Evolutionary conservation across 1,140 invertebrate species (phyloP).

Genomic region (Globodera rostochiensis): DNA sequence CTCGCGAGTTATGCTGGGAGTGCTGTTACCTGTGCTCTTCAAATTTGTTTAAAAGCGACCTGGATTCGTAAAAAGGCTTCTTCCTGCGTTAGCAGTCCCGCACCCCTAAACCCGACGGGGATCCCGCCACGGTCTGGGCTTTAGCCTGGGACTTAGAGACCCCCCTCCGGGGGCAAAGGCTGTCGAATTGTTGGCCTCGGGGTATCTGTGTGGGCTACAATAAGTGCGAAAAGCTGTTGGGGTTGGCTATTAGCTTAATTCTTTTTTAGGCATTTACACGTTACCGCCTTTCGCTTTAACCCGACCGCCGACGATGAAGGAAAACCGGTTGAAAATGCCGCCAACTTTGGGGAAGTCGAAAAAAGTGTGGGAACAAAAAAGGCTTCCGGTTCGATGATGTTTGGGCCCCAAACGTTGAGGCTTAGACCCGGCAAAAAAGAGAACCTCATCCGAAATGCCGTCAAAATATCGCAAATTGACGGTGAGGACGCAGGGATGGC

Average conservation of each 20-base stretch:
- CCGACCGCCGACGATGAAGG: neutral
- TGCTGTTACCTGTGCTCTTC: no score
- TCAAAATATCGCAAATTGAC: neutral
- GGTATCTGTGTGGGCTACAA: no score
- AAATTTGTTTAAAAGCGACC: no score
- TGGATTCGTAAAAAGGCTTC: no score
- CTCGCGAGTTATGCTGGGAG: no score
- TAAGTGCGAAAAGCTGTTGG: no score
- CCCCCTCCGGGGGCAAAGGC: no score
- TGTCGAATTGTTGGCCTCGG: no score
- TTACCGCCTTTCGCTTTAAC: neutral
- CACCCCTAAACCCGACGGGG: no score
- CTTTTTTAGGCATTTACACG: neutral
- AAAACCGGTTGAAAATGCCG: neutral
- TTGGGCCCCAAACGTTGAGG: slow-evolving; percentile 28
- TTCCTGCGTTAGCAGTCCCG: no score
- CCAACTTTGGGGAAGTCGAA: neutral
- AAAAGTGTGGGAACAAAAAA: neutral
- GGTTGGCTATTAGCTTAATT: neutral
- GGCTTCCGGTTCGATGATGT: neutral
- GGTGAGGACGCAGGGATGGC: slow-evolving; percentile 19
- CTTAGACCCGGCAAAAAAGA: slow-evolving; percentile 58
- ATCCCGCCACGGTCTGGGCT: no score
- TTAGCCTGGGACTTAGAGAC: no score
- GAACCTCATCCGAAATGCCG: slow-evolving; percentile 31